Conservation (phyloP, 2,888 invertebrate genomes). For the Cremastinae sp. region DNA sequence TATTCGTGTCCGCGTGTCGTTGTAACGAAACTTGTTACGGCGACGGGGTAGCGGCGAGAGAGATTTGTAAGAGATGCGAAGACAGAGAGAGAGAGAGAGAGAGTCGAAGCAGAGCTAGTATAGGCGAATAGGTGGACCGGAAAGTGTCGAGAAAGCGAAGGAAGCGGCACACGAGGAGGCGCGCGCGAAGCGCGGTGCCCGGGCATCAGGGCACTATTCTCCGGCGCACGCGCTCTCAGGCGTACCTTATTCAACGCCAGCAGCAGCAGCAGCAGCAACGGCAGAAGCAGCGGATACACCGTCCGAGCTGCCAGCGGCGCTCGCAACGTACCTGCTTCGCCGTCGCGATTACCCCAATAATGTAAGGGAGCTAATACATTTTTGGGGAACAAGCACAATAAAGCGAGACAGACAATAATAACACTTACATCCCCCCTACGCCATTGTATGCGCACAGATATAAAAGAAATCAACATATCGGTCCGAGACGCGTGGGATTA, state of each 20-base stretch:
- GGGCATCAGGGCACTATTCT: constrained; percentile 77
- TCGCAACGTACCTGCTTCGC: constrained; percentile 24
- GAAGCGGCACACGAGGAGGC: constrained; percentile 36
- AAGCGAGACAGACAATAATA: constrained; percentile 32
- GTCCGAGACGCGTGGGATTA: too few species aligned
- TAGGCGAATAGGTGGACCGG: constrained; percentile 11
- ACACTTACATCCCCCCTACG: too few species aligned
- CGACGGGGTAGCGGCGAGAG: constrained; percentile 53
- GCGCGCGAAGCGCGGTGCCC: constrained; percentile 71
- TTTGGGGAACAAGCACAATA: constrained; percentile 36
- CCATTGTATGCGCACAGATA: too few species aligned
- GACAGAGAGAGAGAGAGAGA: constrained; percentile 10
- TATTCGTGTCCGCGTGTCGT: constrained; percentile 63
- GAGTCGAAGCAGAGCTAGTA: constrained; percentile 4
- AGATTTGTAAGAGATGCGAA: constrained; percentile 28
- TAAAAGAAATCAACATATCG: too few species aligned
- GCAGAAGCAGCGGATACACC: constrained; percentile 19
- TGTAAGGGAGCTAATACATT: background rate
- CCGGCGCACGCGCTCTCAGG: constrained; percentile 63
- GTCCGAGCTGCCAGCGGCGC: constrained; percentile 52
- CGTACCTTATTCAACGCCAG: constrained; percentile 45
- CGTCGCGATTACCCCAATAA: too few species aligned
- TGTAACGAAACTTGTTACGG: constrained; percentile 69
- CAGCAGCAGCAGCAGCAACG: constrained; percentile 22
- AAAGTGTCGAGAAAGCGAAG: constrained; percentile 18